Conservation (phyloP, 1,140 invertebrate genomes). For the Drosophila sp. region DNA sequence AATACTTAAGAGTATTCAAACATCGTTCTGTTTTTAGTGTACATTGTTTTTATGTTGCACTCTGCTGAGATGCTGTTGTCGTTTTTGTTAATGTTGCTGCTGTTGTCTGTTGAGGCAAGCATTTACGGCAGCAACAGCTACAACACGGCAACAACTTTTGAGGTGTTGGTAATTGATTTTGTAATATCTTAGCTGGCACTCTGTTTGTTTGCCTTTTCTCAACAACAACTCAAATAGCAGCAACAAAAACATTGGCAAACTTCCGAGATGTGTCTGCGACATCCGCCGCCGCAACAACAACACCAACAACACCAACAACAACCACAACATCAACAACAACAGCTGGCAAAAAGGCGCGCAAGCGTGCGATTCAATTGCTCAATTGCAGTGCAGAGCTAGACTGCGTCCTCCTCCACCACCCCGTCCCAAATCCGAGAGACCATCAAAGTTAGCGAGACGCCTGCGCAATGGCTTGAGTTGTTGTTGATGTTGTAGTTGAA, state of each 20-base stretch:
- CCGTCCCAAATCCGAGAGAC: not conserved
- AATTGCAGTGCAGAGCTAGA: slow-evolving; percentile 60
- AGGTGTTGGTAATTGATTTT: slow-evolving; percentile 83
- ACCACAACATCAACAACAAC: slow-evolving; percentile 29
- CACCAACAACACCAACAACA: slow-evolving; percentile 28
- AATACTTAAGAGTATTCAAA: slow-evolving; percentile 10
- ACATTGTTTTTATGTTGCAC: slow-evolving; percentile 12
- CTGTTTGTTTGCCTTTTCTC: slow-evolving; percentile 72
- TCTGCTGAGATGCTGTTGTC: slow-evolving; percentile 44
- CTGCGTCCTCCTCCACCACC: not conserved
- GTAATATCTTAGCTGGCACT: slow-evolving; percentile 81
- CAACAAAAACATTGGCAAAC: slow-evolving; percentile 50
- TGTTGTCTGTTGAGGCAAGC: slow-evolving; percentile 35
- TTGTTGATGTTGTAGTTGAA: slow-evolving; percentile 11
- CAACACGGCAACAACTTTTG: slow-evolving; percentile 65
- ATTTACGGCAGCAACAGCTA: slow-evolving; percentile 38
- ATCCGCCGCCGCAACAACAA: slow-evolving; percentile 58
- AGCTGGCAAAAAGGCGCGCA: slow-evolving; percentile 74
- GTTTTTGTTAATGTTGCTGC: slow-evolving; percentile 72
- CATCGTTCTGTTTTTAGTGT: not conserved
- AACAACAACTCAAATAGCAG: slow-evolving; percentile 37
- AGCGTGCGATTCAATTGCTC: slow-evolving; percentile 83
- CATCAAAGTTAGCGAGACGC: slow-evolving; percentile 46
- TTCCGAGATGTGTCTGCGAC: slow-evolving; percentile 81
- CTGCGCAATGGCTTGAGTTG: slow-evolving; percentile 63